A percentile compares a stretch with the other conserved stretches of the same genome.
Evolutionary conservation across 1,140 invertebrate species (phyloP).

Genomic region (Neodiprion fabricii): DNA sequence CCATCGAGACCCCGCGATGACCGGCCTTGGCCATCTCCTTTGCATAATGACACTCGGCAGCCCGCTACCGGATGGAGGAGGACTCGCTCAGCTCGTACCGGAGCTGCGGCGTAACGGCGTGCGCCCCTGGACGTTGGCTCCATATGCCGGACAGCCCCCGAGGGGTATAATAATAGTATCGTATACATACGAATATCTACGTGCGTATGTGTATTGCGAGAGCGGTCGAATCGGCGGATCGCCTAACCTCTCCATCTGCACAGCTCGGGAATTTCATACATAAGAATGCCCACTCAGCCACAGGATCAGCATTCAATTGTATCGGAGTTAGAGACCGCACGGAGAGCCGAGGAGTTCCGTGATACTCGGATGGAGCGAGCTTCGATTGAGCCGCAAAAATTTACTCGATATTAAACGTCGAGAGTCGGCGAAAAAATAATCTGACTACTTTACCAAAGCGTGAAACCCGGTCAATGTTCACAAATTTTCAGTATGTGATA

Average conservation of each 20-base stretch:
- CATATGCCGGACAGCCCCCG: slow-evolving; percentile 18
- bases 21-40: slow-evolving; percentile 57
- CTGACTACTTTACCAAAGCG: too few relatives aligned
- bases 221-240: not conserved
- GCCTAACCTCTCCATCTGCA: slow-evolving; percentile 16
- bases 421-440: slow-evolving; percentile 8
- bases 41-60: slow-evolving; percentile 54
- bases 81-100: too few relatives aligned
- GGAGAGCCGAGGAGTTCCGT: slow-evolving; percentile 18
- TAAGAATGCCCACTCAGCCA: slow-evolving; percentile 35
- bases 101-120: not conserved
- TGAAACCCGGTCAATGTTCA: too few relatives aligned
- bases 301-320: slow-evolving; percentile 52
- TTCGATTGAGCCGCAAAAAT: slow-evolving; percentile 14
- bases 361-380: not conserved
- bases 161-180: slow-evolving; percentile 43
- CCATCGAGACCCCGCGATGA: slow-evolving; percentile 47
- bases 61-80: not conserved
- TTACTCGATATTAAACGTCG: slow-evolving; percentile 6
- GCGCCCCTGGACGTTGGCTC: not conserved
- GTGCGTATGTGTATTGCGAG: slow-evolving; percentile 11
- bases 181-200: slow-evolving; percentile 33
- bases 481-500: too few relatives aligned
- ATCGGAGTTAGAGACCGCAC: slow-evolving; percentile 29
- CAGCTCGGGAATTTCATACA: slow-evolving; percentile 49